Evolutionary conservation across 1,140 invertebrate genomes (phyloP).

Genomic region (Aphelinus atriplicis): DNA sequence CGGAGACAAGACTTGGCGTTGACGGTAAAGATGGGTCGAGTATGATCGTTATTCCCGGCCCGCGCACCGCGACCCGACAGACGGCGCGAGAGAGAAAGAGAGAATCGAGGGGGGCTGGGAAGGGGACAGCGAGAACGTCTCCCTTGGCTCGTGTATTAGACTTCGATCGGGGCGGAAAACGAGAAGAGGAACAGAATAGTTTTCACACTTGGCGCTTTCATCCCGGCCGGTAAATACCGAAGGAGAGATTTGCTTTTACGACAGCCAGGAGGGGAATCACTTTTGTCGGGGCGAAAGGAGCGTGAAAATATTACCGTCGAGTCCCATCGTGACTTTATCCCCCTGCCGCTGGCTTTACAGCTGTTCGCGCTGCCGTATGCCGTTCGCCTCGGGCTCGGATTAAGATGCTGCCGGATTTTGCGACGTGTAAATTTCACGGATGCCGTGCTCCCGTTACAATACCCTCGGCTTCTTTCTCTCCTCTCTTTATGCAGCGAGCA

Average conservation of each 20-base stretch:
- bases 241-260: slow-evolving; percentile 23
- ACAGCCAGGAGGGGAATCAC: slow-evolving; percentile 16
- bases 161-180: neutral
- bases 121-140: slow-evolving; percentile 10
- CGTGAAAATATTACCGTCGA: neutral
- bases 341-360: no score
- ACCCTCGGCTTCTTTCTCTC: no score
- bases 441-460: no score
- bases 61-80: neutral
- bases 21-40: slow-evolving; percentile 28
- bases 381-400: no score
- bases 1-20: no score
- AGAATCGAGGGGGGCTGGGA: slow-evolving; percentile 32
- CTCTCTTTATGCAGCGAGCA: no score
- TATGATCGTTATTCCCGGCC: slow-evolving; percentile 50
- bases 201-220: slow-evolving; percentile 33
- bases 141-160: slow-evolving; percentile 22
- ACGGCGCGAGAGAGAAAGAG: slow-evolving; percentile 29
- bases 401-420: no score
- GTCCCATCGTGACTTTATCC: no score
- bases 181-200: slow-evolving; percentile 15
- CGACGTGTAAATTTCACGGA: no score
- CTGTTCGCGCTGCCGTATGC: no score
- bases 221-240: slow-evolving; percentile 32
- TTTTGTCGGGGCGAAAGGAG: slow-evolving; percentile 23